Evolutionary conservation across 2,888 invertebrate genomes (phyloP).

Genomic region (Cactoblastis cactorum): DNA sequence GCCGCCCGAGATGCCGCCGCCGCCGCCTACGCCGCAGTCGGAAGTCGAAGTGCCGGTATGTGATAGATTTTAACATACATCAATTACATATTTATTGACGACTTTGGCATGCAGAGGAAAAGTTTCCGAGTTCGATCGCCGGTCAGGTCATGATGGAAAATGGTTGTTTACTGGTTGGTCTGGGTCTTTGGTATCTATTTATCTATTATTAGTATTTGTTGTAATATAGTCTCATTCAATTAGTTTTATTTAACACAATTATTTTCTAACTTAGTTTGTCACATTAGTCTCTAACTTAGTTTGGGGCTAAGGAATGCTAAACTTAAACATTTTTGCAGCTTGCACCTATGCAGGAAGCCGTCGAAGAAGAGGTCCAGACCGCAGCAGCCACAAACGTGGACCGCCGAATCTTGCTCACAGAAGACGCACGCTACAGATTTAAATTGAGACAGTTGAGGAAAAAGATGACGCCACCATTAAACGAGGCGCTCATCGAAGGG

Average conservation of each 20-base stretch:
- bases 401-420: slow-evolving; percentile 54
- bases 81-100: background rate
- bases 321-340: slow-evolving; percentile 30
- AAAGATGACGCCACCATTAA: slow-evolving; percentile 56
- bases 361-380: slow-evolving; percentile 56
- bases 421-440: slow-evolving; percentile 56
- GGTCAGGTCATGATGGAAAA: no score
- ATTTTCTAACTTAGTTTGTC: no score
- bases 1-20: slow-evolving; percentile 63
- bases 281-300: no score
- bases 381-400: slow-evolving; percentile 48
- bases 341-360: slow-evolving; percentile 36
- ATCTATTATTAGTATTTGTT: no score
- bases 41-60: slow-evolving; percentile 57
- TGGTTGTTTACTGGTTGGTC: no score
- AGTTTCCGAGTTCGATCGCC: no score
- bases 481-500: slow-evolving; percentile 37
- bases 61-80: no score
- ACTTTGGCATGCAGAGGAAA: no score
- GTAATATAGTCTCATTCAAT: no score
- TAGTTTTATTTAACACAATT: no score
- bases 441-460: slow-evolving; percentile 59
- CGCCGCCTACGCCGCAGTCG: slow-evolving; percentile 65
- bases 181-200: no score
- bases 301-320: background rate